phyloP scores from a whole-genome alignment of 2,888 invertebrate species.

The Torymus auratus region DNA sequence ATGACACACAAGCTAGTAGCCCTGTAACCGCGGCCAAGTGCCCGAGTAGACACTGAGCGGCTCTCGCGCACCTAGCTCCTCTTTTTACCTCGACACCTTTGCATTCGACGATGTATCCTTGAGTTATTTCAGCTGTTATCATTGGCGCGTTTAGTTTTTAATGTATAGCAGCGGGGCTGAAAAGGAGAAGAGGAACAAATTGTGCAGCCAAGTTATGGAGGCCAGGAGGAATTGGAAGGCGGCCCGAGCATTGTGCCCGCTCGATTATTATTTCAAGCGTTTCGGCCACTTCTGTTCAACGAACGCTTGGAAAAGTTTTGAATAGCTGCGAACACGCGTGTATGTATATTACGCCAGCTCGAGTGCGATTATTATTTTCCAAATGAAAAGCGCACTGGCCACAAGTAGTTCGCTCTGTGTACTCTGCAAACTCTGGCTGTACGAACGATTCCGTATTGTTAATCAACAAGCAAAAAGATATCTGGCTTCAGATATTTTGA shows the following conservation, averaged over 20 bases:
- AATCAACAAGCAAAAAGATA: not conserved
- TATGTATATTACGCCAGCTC: not conserved
- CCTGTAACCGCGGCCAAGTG: too few relatives aligned
- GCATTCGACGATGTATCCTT: too few relatives aligned
- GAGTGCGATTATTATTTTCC: slow-evolving; percentile 18
- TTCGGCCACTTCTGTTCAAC: not conserved
- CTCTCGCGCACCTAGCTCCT: too few relatives aligned
- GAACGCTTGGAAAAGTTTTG: not conserved
- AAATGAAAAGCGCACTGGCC: not conserved
- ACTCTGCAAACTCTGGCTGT: not conserved
- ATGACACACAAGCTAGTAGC: too few relatives aligned
- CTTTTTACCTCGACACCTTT: too few relatives aligned
- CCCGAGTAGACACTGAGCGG: too few relatives aligned
- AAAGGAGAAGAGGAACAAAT: not conserved
- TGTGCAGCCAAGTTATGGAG: too few relatives aligned
- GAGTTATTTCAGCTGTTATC: too few relatives aligned
- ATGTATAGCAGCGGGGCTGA: too few relatives aligned
- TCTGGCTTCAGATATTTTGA: not conserved
- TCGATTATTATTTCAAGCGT: slow-evolving; percentile 23
- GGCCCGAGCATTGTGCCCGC: not conserved
- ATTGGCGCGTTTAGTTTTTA: too few relatives aligned
- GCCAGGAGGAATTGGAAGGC: not conserved
- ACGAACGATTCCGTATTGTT: not conserved
- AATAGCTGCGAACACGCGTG: not conserved
- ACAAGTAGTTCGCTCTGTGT: not conserved